phyloP scores from a whole-genome alignment of 2,888 invertebrate species.

The Cheilosia impressa region DNA sequence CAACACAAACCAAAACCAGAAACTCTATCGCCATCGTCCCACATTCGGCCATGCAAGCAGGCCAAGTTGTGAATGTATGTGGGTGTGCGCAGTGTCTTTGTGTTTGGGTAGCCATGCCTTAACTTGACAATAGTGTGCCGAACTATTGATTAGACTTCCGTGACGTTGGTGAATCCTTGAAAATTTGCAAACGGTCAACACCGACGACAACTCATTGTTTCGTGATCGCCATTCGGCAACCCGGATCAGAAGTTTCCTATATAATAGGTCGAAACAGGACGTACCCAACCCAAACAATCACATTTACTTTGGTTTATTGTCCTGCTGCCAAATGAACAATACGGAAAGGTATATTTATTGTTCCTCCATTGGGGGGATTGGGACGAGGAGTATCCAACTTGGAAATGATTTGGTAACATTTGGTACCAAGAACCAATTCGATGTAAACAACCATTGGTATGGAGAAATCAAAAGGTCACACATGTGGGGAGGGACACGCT shows the following conservation, averaged over 20 bases:
- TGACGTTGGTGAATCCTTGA: slow-evolving; percentile 43
- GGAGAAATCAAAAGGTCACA: slow-evolving; percentile 68
- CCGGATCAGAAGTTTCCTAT: slow-evolving; percentile 53
- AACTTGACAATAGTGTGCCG: slow-evolving; percentile 46
- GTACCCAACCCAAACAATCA: slow-evolving; percentile 53
- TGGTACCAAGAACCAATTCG: slow-evolving; percentile 68
- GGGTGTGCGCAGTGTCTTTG: slow-evolving; percentile 17
- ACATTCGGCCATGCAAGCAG: slow-evolving; percentile 29
- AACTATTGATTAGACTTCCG: slow-evolving; percentile 66
- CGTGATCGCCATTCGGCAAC: slow-evolving; percentile 46
- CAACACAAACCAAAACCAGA: slow-evolving; percentile 23
- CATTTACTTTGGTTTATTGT: slow-evolving; percentile 54
- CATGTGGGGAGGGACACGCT: slow-evolving; percentile 53
- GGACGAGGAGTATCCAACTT: slow-evolving; percentile 33
- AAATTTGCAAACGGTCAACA: slow-evolving; percentile 63
- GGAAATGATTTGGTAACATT: slow-evolving; percentile 68
- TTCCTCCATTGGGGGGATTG: not conserved
- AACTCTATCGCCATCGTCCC: slow-evolving; percentile 33
- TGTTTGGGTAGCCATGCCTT: slow-evolving; percentile 17
- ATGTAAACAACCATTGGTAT: slow-evolving; percentile 45
- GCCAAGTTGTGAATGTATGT: not conserved
- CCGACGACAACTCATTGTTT: slow-evolving; percentile 21
- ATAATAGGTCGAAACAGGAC: not conserved
- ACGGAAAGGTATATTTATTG: not conserved
- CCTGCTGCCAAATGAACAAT: slow-evolving; percentile 38